phyloP scores from a whole-genome alignment of 2,888 invertebrate genomes.

The Idaea straminata region DNA sequence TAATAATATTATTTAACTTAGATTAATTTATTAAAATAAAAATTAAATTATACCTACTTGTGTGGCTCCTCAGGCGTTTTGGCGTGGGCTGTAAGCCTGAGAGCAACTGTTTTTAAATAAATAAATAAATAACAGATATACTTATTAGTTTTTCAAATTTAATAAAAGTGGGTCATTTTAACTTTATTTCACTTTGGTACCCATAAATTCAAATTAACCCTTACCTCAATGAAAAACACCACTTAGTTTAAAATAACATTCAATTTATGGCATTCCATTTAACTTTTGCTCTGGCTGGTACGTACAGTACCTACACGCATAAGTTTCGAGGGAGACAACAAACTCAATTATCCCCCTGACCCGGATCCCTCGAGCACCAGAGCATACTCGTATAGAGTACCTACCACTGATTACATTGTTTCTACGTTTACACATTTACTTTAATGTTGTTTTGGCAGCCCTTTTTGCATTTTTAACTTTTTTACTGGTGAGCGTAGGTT shows the following conservation, averaged over 20 bases:
- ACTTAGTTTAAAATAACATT: neutral
- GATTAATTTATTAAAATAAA: too few relatives aligned
- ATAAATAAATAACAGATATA: too few relatives aligned
- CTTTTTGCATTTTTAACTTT: conserved; percentile 6
- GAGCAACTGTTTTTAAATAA: too few relatives aligned
- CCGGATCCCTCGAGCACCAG: conserved; percentile 45
- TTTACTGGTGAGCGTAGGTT: neutral
- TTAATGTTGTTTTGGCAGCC: neutral
- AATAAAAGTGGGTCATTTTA: too few relatives aligned
- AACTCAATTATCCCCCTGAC: conserved; percentile 59
- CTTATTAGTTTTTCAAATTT: too few relatives aligned
- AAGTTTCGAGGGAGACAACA: conserved; percentile 23
- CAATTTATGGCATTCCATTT: conserved; percentile 5
- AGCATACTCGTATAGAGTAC: conserved; percentile 38
- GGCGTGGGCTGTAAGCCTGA: too few relatives aligned
- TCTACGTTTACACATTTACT: conserved; percentile 9
- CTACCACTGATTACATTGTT: conserved; percentile 33
- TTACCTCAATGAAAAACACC: neutral
- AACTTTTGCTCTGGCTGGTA: conserved; percentile 23
- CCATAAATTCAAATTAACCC: neutral
- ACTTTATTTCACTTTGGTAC: too few relatives aligned
- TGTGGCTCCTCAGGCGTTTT: too few relatives aligned
- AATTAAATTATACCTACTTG: too few relatives aligned
- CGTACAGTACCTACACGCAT: conserved; percentile 11
- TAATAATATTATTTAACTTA: too few relatives aligned